Evolutionary conservation across 2,888 invertebrate species (phyloP).

Genomic region (Thereva unica): DNA sequence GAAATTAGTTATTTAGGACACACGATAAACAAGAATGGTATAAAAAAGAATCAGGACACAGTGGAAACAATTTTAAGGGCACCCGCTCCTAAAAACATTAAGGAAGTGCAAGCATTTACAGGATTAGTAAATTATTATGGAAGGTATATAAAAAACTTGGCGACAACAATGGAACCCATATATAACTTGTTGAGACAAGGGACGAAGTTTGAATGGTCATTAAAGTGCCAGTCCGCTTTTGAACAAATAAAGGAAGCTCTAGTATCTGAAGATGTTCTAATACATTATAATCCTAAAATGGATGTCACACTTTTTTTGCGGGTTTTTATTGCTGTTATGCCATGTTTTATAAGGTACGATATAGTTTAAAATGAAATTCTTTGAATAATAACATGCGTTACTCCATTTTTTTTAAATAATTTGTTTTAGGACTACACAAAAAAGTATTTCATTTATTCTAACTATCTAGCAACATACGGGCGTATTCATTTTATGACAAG

Average conservation of each 20-base stretch:
- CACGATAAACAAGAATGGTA: constrained; percentile 46
- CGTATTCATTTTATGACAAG: no score
- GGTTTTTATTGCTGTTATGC: no score
- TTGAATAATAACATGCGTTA: no score
- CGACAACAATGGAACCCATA: constrained; percentile 46
- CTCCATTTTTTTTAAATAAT: no score
- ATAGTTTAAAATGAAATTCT: no score
- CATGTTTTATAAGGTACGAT: no score
- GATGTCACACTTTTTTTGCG: no score
- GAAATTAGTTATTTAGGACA: constrained; percentile 50
- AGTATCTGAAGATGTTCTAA: constrained; percentile 43
- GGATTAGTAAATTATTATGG: constrained; percentile 50
- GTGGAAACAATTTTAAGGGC: constrained; percentile 47
- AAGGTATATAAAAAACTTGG: constrained; percentile 48
- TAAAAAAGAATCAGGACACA: constrained; percentile 46
- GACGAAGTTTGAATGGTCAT: constrained; percentile 45
- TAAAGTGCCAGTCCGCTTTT: constrained; percentile 45
- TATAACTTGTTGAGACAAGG: constrained; percentile 46
- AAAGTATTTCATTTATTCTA: no score
- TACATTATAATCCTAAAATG: constrained; percentile 47
- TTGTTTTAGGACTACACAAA: no score
- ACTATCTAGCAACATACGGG: no score
- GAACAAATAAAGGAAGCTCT: constrained; percentile 45
- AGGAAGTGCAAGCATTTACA: constrained; percentile 47
- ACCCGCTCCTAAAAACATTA: constrained; percentile 44